Base-by-base conservation (phyloP, 1,140 invertebrate species). In the Leptopilina boulardi region DNA sequence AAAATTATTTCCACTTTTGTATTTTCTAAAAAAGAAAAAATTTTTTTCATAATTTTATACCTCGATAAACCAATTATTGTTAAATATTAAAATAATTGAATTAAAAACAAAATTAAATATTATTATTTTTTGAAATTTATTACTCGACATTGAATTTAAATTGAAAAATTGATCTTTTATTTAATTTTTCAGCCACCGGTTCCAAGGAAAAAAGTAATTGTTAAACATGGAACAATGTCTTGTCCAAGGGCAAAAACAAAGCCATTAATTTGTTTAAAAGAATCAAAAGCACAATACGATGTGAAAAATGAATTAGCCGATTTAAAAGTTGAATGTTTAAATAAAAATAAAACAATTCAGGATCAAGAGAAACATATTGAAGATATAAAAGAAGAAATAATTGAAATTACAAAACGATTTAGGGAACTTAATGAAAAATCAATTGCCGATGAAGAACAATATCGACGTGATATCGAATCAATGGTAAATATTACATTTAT, bases 351-450 rank as follows among this genome's bases (percentile, higher is more conserved):
- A 76, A 89, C 88, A 19, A 90, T 91, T 76, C 77, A 79, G 5
- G 90, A 91, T 73, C 83, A 89, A 38, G 88, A 89, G 19, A 87
- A 86, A 42, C 86, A 86, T 0, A 88, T 91, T 0, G 86, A 87
- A 38, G 86, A 90, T 3, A 76, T 91, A 79, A 89, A 87, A 42
- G 74, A 76, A 5, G 85, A 88, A 51, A 76, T 87, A 9, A 72
- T 54, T 5, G 77, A 76, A 47, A 38, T 87, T 10, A 82, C 80
- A 75, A 41, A 76, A n/a, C 75, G 85, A 71, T 6, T 84, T 6
- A 66, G 79, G 3, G 78, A 83, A 4, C 10, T 86, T 0, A 71
- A 38, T 13, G 72, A 79, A 6, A 87, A 84, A 19, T 76, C 84
- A 73, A 44, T 47, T 6, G 76, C 83, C 15, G 42, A 80, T 1